Percentiles rank a stretch among this genome's conserved stretches.
Conservation (phyloP, 1,140 invertebrate species). For the Drosophila lini region DNA sequence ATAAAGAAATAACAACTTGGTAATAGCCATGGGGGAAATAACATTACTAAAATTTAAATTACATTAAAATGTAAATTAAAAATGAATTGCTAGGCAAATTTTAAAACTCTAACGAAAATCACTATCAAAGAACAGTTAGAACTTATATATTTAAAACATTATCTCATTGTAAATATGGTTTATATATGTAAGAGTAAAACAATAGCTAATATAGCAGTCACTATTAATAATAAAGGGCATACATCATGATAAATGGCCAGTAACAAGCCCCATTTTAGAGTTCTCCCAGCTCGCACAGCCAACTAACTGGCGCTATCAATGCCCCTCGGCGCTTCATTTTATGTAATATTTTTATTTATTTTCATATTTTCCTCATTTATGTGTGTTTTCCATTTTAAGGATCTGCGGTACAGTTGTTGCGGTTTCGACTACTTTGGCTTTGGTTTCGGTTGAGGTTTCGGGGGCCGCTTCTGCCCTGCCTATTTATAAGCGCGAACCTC, state of each 20-base stretch:
- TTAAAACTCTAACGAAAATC: neutral
- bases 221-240: slow-evolving; percentile 45
- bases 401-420: slow-evolving; percentile 59
- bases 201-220: slow-evolving; percentile 6
- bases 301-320: slow-evolving; percentile 47
- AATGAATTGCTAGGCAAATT: neutral
- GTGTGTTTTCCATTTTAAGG: slow-evolving; percentile 49
- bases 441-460: slow-evolving; percentile 12
- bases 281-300: slow-evolving; percentile 27
- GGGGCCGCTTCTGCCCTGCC: slow-evolving; percentile 36
- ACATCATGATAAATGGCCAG: slow-evolving; percentile 76
- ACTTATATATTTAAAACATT: neutral
- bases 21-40: too few relatives aligned
- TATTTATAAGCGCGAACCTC: slow-evolving; percentile 78
- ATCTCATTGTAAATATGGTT: neutral
- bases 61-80: neutral
- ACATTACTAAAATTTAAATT: neutral
- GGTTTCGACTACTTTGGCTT: slow-evolving; percentile 45
- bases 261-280: slow-evolving; percentile 30
- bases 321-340: slow-evolving; percentile 13
- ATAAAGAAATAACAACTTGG: too few relatives aligned
- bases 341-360: slow-evolving; percentile 35
- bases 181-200: neutral
- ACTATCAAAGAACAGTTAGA: neutral
- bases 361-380: slow-evolving; percentile 33